Conservation (phyloP, 1,140 invertebrate species). For the Drosophila triauraria region DNA sequence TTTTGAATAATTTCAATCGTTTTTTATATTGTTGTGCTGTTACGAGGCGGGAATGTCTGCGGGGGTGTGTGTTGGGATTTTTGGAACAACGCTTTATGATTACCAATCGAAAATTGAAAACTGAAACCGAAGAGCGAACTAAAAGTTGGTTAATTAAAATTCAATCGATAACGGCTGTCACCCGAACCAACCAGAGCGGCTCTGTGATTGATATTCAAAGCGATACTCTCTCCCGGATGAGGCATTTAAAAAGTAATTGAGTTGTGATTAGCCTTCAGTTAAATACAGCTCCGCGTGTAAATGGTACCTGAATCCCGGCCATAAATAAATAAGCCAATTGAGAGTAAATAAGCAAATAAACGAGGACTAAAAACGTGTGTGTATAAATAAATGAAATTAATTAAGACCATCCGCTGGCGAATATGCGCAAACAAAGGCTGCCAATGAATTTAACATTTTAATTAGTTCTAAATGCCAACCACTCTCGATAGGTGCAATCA, state of each 20-base stretch:
- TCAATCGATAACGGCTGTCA: slow-evolving; percentile 66
- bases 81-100: slow-evolving; percentile 29
- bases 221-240: not conserved
- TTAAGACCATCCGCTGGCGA: slow-evolving; percentile 14
- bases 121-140: slow-evolving; percentile 50
- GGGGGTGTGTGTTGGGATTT: slow-evolving; percentile 15
- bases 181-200: slow-evolving; percentile 47
- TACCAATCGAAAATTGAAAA: slow-evolving; percentile 38
- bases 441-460: slow-evolving; percentile 46
- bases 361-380: slow-evolving; percentile 5
- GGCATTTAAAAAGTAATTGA: slow-evolving; percentile 36
- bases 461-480: slow-evolving; percentile 55
- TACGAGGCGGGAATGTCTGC: slow-evolving; percentile 12
- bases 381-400: slow-evolving; percentile 54
- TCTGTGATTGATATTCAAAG: slow-evolving; percentile 39
- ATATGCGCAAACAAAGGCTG: slow-evolving; percentile 37
- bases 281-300: slow-evolving; percentile 5
- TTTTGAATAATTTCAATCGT: slow-evolving; percentile 62
- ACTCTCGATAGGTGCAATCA: slow-evolving; percentile 45
- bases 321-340: slow-evolving; percentile 43
- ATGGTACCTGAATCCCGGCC: slow-evolving; percentile 6
- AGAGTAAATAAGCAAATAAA: slow-evolving; percentile 33
- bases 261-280: slow-evolving; percentile 39
- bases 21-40: slow-evolving; percentile 30
- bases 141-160: slow-evolving; percentile 76